Conservation (phyloP, 2,797 vertebrate species). For the Sus cebifrons region DNA sequence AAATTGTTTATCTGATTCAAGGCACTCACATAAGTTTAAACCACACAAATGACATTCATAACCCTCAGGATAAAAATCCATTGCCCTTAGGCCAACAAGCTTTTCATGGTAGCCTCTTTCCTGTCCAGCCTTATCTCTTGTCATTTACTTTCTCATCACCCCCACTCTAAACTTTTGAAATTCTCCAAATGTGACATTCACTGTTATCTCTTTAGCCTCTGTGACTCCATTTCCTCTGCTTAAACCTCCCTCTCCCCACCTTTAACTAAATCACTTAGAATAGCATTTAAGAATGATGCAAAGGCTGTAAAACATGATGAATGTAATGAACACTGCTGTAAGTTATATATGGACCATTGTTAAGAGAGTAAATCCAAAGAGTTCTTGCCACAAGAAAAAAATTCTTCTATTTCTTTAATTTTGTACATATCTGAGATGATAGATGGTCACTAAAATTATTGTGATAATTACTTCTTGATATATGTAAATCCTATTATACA, state of each 20-base stretch:
- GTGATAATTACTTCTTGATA: not conserved
- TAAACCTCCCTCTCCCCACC: not conserved
- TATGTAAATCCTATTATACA: not conserved
- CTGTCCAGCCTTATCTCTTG: not conserved
- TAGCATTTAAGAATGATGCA: constrained; percentile 36
- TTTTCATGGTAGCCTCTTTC: not conserved
- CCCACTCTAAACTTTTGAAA: not conserved
- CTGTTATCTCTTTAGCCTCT: not conserved
- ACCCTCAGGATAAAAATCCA: not conserved
- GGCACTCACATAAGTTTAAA: not conserved
- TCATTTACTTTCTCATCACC: not conserved
- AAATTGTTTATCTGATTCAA: not conserved
- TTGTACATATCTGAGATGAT: not conserved
- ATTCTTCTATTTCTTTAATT: not conserved
- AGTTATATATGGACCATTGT: not conserved
- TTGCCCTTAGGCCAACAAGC: not conserved
- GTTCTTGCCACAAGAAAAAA: not conserved
- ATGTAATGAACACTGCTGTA: not conserved
- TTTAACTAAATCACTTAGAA: not conserved
- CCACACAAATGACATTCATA: not conserved
- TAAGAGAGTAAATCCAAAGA: not conserved
- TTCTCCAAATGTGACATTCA: not conserved
- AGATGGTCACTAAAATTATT: not conserved
- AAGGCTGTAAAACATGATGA: not conserved
- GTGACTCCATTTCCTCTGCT: not conserved